Percentiles rank a stretch among this genome's conserved stretches.
These are phyloP conservation scores for Diploptera punctata DNA, from an alignment of 2,888 invertebrate genomes.

Conservation along the genomic window DNA sequence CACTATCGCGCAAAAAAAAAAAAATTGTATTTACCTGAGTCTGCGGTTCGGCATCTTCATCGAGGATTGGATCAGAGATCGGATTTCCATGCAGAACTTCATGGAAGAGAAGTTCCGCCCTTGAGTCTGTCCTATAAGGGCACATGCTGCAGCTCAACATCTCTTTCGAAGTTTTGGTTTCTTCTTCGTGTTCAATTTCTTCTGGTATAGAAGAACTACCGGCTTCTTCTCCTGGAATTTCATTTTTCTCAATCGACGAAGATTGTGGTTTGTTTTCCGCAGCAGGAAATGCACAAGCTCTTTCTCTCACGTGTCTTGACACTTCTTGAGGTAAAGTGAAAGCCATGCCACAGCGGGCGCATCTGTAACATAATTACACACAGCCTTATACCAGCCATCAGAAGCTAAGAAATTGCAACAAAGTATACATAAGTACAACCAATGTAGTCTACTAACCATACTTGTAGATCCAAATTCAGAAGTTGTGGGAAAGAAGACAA, in stretches of 20 bases:
- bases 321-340: conserved; percentile 78
- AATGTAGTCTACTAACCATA: no score
- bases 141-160: not conserved
- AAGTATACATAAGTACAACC: not conserved
- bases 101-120: conserved; percentile 77
- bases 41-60: no score
- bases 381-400: no score
- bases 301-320: conserved; percentile 70
- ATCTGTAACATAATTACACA: conserved; percentile 58
- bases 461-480: no score
- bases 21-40: no score
- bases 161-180: no score
- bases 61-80: not conserved
- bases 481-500: no score
- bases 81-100: conserved; percentile 68
- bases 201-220: not conserved
- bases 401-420: not conserved
- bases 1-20: no score
- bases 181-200: not conserved
- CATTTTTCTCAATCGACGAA: not conserved
- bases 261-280: not conserved
- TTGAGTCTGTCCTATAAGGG: conserved; percentile 66
- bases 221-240: not conserved
- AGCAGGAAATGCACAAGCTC: conserved; percentile 60
- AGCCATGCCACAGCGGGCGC: conserved; percentile 72